Evolutionary conservation across 1,140 invertebrate species (phyloP), one percentile per base, ranked within the genome.

Genomic region (Cyrtorhinus lividipennis): DNA sequence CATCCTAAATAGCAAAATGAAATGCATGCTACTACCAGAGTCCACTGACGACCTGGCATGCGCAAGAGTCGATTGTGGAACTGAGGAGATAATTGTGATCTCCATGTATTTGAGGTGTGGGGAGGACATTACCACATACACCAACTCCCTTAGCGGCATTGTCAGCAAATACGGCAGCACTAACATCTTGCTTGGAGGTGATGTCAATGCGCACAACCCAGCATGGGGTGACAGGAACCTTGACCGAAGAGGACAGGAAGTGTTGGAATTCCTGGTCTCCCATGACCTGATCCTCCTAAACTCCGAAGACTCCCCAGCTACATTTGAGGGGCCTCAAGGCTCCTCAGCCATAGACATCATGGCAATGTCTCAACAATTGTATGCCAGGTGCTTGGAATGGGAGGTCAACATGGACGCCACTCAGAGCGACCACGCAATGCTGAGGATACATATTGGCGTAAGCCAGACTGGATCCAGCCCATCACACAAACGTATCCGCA

Each of bases 301-400:
- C 56, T 57, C 56, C 15, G 56, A 57, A 57, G 56, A 57, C 56
- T 57, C 56, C 5, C 56, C 56, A 13, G 5, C 3, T 1, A 57
- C 56, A 24, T 57, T 23, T 24, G 2, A 3, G 5, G 24, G 56
- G 2, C 5, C 56, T 22, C 56, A 57, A 24, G 56, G 56, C 56
- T 57, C 56, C 1, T 23, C 56, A 23, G 56, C 56, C 20, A 57
- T 57, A 18, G 56, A 57, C 22, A 3, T 57, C 3, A 57, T 23
- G 1, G 24, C 24, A 24, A 24, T 57, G 20, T 57, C 56, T 2
- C 13, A 13, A 24, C 15, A 1, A 2, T 24, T 57, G 5, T 57
- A 8, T 24, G 24, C n/a, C 13, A 23, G 20, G 3, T 57, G 56
- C 23, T 2, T 24, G 20, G 24, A 24, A 20, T 57, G 20, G 20